Base-by-base conservation (phyloP, 2,797 vertebrate genomes). In the Dicrostonyx torquatus region DNA sequence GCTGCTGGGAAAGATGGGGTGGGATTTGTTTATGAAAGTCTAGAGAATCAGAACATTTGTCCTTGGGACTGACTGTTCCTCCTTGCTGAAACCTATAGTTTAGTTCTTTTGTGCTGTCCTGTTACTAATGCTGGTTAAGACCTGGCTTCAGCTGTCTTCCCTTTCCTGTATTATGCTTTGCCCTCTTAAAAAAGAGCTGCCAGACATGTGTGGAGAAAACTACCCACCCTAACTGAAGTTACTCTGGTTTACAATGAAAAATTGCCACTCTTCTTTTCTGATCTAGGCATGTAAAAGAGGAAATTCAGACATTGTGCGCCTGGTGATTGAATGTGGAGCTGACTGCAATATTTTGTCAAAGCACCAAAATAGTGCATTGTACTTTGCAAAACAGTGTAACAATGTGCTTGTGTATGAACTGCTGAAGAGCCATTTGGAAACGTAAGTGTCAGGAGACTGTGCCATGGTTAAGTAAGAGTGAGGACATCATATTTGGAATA, bases 321-420 rank as follows among this genome's bases (percentile, higher is more conserved):
- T 99, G 85, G 99, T 99, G 97, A 99, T 99, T 97, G 99, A 99
- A 96, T 99, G 98, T 0, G 99, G 99, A 66, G 99, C 99, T 0
- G 99, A 99, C 98, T 99, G 99, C 98, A 99, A 99, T 97, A 99
- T 99, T 91, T 96, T 99, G 95, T 99, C 99, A 73, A 99, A 99
- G 97, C 99, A 99, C 97, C 99, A 99, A 94, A 99, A 98, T 97
- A 99, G 98, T 0, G 99, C 99, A 0, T 98, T 99, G 98, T 98
- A 99, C 95, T 99, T 99, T 88, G 99, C 99, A 85, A 99, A 99
- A 89, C 99, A 99, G 40, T 99, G 98, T 97, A 99, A 99, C 97
- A 99, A 99, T 0, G 62, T 99, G 9, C 94, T 98, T 73, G 99
- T 99, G 48, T 99, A 98, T 1, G 99, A 99, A 95, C 98, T 99